These are phyloP conservation scores for Gibbula magus DNA, from an alignment of 2,888 invertebrate species.

Conservation along the genomic window DNA sequence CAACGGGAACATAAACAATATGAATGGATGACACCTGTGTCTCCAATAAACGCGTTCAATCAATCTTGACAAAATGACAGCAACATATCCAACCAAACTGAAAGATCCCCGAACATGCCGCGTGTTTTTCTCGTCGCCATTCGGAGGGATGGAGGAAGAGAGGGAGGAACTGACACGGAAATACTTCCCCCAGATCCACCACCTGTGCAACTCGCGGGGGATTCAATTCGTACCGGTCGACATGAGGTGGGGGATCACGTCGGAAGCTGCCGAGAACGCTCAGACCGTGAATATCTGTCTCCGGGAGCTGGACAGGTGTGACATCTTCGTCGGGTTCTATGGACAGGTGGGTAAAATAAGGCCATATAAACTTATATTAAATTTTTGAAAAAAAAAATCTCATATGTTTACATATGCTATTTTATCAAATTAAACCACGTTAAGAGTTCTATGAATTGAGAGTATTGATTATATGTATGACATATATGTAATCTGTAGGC, in stretches of 20 bases:
- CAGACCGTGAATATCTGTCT: constrained; percentile 69
- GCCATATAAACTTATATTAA: too few species aligned
- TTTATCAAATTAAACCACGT: neutral
- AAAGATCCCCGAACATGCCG: constrained; percentile 57
- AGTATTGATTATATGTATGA: too few species aligned
- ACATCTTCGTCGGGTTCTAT: constrained; percentile 68
- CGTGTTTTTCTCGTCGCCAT: constrained; percentile 70
- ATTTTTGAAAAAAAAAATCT: neutral
- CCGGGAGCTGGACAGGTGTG: constrained; percentile 65
- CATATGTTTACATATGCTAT: neutral
- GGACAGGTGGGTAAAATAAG: constrained; percentile 55
- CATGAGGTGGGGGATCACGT: constrained; percentile 70
- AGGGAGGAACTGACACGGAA: constrained; percentile 63
- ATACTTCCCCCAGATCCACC: constrained; percentile 66
- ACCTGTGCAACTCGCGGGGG: constrained; percentile 58
- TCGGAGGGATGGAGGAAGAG: constrained; percentile 74
- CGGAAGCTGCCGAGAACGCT: constrained; percentile 59
- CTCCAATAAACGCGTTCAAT: too few species aligned
- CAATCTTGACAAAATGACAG: neutral
- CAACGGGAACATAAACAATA: too few species aligned
- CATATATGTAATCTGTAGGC: too few species aligned
- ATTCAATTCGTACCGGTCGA: constrained; percentile 68
- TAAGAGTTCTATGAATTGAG: too few species aligned
- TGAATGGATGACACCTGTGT: too few species aligned
- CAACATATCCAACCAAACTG: constrained; percentile 34